Evolutionary conservation across 2,888 invertebrate species (phyloP).

Genomic region (Catocala nupta): DNA sequence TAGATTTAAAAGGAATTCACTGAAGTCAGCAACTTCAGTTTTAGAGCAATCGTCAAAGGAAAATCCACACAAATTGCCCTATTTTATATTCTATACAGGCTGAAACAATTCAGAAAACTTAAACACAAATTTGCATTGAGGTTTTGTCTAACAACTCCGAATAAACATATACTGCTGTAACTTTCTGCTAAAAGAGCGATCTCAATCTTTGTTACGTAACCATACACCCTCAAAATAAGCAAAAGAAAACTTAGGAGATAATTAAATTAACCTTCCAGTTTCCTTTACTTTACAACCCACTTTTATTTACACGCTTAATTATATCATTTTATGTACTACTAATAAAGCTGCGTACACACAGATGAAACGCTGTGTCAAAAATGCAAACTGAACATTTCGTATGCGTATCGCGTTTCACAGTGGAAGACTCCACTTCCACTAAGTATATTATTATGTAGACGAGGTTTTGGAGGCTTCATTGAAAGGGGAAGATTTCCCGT

Average conservation of each 20-base stretch:
- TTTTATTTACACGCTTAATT: constrained; percentile 6
- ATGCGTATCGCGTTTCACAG: constrained; percentile 40
- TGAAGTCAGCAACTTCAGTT: too few relatives aligned
- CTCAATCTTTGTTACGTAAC: constrained; percentile 1
- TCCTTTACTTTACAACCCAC: background rate
- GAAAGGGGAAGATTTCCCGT: constrained; percentile 50
- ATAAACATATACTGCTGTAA: background rate
- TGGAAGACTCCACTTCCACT: constrained; percentile 47
- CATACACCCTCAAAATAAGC: constrained; percentile 1
- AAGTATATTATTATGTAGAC: constrained; percentile 57
- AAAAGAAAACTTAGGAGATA: background rate
- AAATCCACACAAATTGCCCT: background rate
- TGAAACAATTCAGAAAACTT: background rate
- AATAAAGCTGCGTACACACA: constrained; percentile 1
- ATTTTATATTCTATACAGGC: background rate
- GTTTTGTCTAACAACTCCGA: background rate
- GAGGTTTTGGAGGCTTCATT: constrained; percentile 50
- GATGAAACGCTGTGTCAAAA: constrained; percentile 32
- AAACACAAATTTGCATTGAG: constrained; percentile 1
- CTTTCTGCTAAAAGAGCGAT: background rate
- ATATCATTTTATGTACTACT: constrained; percentile 2
- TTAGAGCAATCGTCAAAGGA: background rate
- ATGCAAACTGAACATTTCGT: constrained; percentile 42
- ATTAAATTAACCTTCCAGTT: background rate
- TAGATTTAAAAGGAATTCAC: too few relatives aligned